A percentile compares a stretch with the other conserved stretches of the same genome.
Evolutionary conservation across 2,113 vertebrate genomes (phyloP).

Genomic region (Planiliza haematocheilus): DNA sequence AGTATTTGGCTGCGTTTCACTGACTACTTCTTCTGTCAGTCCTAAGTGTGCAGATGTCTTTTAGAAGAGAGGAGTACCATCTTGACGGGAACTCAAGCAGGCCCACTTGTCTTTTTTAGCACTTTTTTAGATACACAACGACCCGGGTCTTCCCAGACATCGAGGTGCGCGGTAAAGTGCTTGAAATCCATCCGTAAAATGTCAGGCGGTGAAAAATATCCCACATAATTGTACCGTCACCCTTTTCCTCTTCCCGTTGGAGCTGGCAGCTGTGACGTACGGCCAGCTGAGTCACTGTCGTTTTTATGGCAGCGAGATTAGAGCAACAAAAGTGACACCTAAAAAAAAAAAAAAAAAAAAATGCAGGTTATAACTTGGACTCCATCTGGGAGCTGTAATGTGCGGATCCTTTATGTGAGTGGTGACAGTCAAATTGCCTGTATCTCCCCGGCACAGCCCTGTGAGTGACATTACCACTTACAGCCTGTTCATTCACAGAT

Average conservation of each 20-base stretch:
- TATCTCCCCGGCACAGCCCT: not conserved
- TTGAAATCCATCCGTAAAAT: too few relatives aligned
- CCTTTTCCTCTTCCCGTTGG: not conserved
- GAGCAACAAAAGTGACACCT: not conserved
- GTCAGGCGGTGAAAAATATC: too few relatives aligned
- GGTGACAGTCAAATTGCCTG: conserved; percentile 16
- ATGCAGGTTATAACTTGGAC: not conserved
- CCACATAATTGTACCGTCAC: too few relatives aligned
- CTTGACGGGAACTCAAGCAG: too few relatives aligned
- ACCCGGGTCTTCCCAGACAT: too few relatives aligned
- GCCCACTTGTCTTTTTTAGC: too few relatives aligned
- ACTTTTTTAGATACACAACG: too few relatives aligned
- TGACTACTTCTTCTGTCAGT: too few relatives aligned
- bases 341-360: not conserved
- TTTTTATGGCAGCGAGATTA: not conserved
- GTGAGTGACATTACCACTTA: conserved; percentile 5
- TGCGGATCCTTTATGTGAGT: not conserved
- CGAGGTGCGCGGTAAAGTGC: too few relatives aligned
- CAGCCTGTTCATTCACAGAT: conserved; percentile 12
- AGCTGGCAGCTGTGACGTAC: not conserved
- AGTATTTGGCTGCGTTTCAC: too few relatives aligned
- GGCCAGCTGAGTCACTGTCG: not conserved
- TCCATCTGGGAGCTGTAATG: not conserved
- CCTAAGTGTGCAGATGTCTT: too few relatives aligned
- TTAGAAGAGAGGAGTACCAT: too few relatives aligned